Conservation (phyloP, 92 coral and sea anemone species). For the Virgularia gustaviana region DNA sequence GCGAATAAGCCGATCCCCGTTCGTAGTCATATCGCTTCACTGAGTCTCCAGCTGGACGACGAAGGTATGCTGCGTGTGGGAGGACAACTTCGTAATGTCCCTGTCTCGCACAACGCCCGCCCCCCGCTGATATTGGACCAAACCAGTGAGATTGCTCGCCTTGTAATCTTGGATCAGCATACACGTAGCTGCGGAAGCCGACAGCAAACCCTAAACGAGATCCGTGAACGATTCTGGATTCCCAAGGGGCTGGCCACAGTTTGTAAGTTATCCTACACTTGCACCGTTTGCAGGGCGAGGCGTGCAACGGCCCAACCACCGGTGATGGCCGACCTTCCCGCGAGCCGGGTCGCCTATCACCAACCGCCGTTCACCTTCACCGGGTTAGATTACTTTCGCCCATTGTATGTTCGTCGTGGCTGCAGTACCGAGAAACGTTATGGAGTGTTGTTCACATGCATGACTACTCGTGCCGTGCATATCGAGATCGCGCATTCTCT, state of each 20-base stretch:
- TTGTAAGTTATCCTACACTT: slow-evolving; percentile 26
- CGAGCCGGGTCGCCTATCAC: background rate
- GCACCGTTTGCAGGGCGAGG: slow-evolving; percentile 33
- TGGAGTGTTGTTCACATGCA: slow-evolving; percentile 38
- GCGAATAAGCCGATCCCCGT: background rate
- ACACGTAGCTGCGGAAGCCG: slow-evolving; percentile 31
- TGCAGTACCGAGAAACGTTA: slow-evolving; percentile 35
- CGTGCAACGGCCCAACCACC: slow-evolving; percentile 31
- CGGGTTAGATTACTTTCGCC: slow-evolving; percentile 50
- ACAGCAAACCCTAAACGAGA: slow-evolving; percentile 43
- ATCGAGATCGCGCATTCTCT: slow-evolving; percentile 37
- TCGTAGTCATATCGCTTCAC: background rate
- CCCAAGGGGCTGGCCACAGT: slow-evolving; percentile 43
- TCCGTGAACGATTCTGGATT: slow-evolving; percentile 52
- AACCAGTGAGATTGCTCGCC: slow-evolving; percentile 43
- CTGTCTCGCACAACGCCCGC: background rate
- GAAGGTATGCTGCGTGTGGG: slow-evolving; percentile 5
- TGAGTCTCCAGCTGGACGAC: background rate
- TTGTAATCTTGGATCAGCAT: slow-evolving; percentile 37
- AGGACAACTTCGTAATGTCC: background rate
- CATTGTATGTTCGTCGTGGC: slow-evolving; percentile 21
- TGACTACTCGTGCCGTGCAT: slow-evolving; percentile 40
- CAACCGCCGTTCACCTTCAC: slow-evolving; percentile 37
- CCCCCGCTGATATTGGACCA: slow-evolving; percentile 42
- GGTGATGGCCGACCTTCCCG: slow-evolving; percentile 47